phyloP scores from a whole-genome alignment of 1,140 invertebrate species.

The Spodoptera frugiperda region DNA sequence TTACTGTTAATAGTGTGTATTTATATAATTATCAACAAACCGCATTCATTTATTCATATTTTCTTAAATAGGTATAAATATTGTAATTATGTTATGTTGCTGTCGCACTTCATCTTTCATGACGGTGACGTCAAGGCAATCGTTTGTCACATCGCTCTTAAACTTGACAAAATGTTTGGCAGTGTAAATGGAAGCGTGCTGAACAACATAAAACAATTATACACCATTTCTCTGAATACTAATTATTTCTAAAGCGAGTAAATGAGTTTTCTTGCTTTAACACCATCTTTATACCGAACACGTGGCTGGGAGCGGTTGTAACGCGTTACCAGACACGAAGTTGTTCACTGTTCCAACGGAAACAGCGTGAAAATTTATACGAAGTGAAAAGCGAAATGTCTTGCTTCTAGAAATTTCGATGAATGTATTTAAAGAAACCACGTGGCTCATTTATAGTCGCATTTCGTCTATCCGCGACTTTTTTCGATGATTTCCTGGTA shows the following conservation, averaged over 20 bases:
- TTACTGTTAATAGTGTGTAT: too few species aligned
- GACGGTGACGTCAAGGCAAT: constrained; percentile 26
- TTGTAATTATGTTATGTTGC: background rate
- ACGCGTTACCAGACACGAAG: constrained; percentile 26
- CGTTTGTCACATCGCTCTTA: constrained; percentile 21
- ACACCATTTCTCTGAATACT: constrained; percentile 14
- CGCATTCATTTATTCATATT: background rate
- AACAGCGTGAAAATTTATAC: constrained; percentile 20
- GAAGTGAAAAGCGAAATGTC: constrained; percentile 8
- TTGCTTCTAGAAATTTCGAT: constrained; percentile 38
- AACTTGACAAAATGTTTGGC: constrained; percentile 40
- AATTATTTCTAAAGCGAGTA: constrained; percentile 18
- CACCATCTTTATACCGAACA: constrained; percentile 11
- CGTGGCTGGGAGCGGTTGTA: constrained; percentile 28
- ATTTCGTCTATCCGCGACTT: constrained; percentile 26
- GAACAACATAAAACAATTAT: constrained; percentile 32
- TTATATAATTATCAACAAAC: background rate
- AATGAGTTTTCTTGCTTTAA: constrained; percentile 5
- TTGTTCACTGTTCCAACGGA: constrained; percentile 23
- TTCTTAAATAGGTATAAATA: background rate
- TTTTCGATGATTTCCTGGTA: constrained; percentile 38
- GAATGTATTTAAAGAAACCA: constrained; percentile 30
- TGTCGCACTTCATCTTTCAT: background rate
- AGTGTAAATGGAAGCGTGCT: constrained; percentile 29
- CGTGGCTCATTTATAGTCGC: constrained; percentile 16